Evolutionary conservation across 2,797 vertebrate genomes (phyloP).

Genomic region (Mormyrops boulengeri): DNA sequence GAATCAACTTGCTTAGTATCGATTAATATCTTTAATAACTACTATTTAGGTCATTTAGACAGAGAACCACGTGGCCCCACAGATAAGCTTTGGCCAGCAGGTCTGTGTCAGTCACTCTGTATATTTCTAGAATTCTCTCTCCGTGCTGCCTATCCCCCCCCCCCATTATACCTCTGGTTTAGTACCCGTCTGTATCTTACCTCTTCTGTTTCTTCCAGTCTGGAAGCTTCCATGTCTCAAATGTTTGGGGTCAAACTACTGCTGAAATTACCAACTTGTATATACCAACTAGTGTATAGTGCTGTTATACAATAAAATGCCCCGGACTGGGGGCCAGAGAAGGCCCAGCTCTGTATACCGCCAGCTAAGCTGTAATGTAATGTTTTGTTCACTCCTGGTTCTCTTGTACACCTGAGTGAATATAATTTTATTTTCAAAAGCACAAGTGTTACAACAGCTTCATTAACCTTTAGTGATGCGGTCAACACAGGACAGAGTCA

Average conservation of each 20-base stretch:
- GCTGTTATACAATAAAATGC: background rate
- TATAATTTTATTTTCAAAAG: background rate
- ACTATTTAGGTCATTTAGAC: background rate
- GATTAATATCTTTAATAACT: background rate
- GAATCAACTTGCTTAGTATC: background rate
- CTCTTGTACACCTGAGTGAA: background rate
- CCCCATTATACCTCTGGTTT: background rate
- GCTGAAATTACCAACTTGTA: background rate
- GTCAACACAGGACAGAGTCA: background rate
- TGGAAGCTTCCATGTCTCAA: background rate
- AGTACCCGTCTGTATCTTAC: background rate
- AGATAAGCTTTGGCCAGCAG: background rate
- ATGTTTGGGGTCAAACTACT: background rate
- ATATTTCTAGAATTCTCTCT: conserved; percentile 11
- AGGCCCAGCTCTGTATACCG: background rate
- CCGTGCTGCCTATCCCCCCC: too few species aligned
- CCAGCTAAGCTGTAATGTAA: background rate
- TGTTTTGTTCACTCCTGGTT: background rate
- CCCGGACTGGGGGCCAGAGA: background rate
- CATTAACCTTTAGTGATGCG: background rate
- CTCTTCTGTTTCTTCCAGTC: conserved; percentile 5
- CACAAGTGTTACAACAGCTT: background rate
- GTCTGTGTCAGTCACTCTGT: background rate
- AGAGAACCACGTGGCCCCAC: background rate
- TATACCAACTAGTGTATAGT: background rate